Evolutionary conservation across 2,797 vertebrate genomes (phyloP), one percentile per base, ranked within the genome.

Genomic region (Anableps anableps): DNA sequence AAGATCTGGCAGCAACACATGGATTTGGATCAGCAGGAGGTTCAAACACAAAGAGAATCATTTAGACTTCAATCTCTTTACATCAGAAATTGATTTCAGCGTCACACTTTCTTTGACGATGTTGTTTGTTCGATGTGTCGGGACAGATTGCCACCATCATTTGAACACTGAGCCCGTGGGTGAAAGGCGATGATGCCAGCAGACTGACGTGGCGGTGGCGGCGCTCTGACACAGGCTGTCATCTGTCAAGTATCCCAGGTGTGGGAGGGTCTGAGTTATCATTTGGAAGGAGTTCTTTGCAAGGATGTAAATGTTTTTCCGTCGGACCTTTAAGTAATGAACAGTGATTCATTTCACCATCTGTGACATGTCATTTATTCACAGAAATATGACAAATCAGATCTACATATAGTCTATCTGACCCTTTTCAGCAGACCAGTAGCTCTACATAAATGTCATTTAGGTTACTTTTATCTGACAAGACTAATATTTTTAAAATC

Each of bases 111-210:
- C 43, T 85, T 26, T 51, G 0, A n/a, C 6, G 11, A n/a, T n/a
- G 66, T 43, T 45, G 1, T 3, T 50, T 45, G 72, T 84, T 73
- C 26, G 2, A 14, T 74, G 78, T 5, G 26, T 45, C 55, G 1
- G 74, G 72, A 90, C 79, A 89, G 83, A 89, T 45, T 77, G 85
- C 55, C 4, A 11, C 53, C 38, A 77, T 87, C 75, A 80, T 79
- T 55, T 81, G 82, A 85, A 87, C 78, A n/a, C 62, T 19, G n/a
- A 68, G 78, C 85, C 50, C 70, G 81, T 76, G 76, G 81, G 91
- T 89, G 83, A 71, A 73, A 55, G 70, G 62, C 6, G 51, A 43
- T 31, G 0, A 60, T 82, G 87, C 83, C 90, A 90, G 75, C 77
- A 83, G 60, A 55, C 73, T 60, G 88, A 88, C 51, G 23, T 60